A percentile compares a stretch with the other conserved stretches of the same genome.
phyloP scores from a whole-genome alignment of 2,888 invertebrate species.

The Cinara cedri region DNA sequence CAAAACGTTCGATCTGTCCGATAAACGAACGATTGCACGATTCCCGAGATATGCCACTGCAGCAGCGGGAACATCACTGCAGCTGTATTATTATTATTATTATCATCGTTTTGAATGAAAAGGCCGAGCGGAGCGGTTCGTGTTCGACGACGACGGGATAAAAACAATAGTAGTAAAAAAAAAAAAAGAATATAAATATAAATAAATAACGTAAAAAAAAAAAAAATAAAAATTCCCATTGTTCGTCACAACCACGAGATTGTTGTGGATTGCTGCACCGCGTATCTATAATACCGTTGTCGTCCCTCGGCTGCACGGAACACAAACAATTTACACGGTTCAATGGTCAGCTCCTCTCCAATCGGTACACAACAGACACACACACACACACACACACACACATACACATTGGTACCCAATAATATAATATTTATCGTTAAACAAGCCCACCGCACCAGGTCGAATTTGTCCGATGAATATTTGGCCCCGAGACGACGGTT shows the following conservation, averaged over 20 bases:
- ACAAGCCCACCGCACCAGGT: too few relatives aligned
- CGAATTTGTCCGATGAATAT: constrained; percentile 34
- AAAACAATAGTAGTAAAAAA: constrained; percentile 38
- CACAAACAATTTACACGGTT: constrained; percentile 55
- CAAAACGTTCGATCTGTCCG: background rate
- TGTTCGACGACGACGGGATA: constrained; percentile 25
- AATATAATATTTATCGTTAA: background rate
- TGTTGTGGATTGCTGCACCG: background rate
- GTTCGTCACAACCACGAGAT: constrained; percentile 29
- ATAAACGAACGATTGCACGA: constrained; percentile 12
- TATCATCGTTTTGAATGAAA: constrained; percentile 5
- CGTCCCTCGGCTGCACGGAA: constrained; percentile 50
- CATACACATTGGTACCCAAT: background rate
- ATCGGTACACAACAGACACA: constrained; percentile 13
- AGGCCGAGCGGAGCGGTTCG: constrained; percentile 16
- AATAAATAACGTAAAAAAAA: constrained; percentile 24
- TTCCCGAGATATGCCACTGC: constrained; percentile 17
- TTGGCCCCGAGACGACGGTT: constrained; percentile 6
- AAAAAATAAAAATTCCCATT: constrained; percentile 43
- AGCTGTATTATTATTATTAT: background rate
- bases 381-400: background rate
- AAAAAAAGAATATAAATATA: background rate
- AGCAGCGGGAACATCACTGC: background rate
- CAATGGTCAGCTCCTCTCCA: constrained; percentile 46
- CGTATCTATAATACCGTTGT: too few relatives aligned